These are phyloP conservation scores for Porites divaricata DNA, from an alignment of 92 coral and sea anemone genomes.

Conservation along the genomic window DNA sequence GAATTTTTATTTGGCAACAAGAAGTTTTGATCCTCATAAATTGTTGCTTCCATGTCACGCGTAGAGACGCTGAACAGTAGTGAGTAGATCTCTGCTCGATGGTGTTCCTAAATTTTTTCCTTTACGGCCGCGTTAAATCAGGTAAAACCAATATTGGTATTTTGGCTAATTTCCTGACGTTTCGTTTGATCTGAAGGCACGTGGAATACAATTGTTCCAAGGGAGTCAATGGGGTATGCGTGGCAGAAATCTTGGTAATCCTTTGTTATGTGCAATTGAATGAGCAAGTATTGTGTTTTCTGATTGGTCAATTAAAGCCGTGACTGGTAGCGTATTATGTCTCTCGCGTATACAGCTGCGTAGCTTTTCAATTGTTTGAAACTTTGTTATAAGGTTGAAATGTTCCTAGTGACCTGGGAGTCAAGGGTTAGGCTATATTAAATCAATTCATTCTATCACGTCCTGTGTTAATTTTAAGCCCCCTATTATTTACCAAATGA, in stretches of 20 bases:
- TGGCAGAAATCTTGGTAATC: constrained; percentile 55
- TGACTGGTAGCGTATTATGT: constrained; percentile 35
- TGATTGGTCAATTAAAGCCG: constrained; percentile 19
- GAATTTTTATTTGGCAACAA: constrained; percentile 55
- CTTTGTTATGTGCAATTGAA: constrained; percentile 32
- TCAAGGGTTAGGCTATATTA: constrained; percentile 6
- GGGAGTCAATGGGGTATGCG: constrained; percentile 51
- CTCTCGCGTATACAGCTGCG: constrained; percentile 39
- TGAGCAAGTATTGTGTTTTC: background rate
- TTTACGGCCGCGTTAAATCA: background rate
- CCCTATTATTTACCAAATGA: background rate
- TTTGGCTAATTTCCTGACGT: constrained; percentile 27
- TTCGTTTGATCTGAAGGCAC: constrained; percentile 37
- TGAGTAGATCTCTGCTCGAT: background rate
- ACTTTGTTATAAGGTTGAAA: background rate
- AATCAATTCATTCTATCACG: background rate
- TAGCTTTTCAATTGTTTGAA: constrained; percentile 10
- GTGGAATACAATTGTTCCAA: constrained; percentile 47
- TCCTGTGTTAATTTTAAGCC: background rate
- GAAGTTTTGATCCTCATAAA: constrained; percentile 71
- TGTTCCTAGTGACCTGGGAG: constrained; percentile 10
- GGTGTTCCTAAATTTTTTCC: background rate
- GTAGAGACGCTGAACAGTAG: constrained; percentile 4
- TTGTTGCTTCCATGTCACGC: constrained; percentile 59
- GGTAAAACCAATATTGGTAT: constrained; percentile 11